Evolutionary conservation across 2,888 invertebrate species (phyloP).

Genomic region (Anthophora plumipes): DNA sequence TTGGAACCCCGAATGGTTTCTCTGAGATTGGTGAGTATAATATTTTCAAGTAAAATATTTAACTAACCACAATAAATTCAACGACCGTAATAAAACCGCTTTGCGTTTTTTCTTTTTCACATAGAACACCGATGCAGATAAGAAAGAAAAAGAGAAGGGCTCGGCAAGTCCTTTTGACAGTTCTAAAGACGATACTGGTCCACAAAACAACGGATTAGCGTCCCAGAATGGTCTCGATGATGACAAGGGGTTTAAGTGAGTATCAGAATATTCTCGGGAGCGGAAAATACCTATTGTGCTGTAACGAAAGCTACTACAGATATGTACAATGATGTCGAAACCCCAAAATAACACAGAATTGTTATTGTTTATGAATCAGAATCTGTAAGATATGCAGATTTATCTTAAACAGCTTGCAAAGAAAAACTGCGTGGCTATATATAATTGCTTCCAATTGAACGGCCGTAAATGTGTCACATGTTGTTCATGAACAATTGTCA

Average conservation of each 20-base stretch:
- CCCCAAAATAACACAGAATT: background rate
- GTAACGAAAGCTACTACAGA: background rate
- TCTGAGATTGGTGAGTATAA: constrained; percentile 82
- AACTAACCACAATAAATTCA: background rate
- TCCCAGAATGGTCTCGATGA: constrained; percentile 91
- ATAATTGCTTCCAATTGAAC: constrained; percentile 27
- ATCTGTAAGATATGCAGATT: background rate
- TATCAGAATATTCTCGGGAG: constrained; percentile 70
- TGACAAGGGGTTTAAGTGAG: constrained; percentile 96
- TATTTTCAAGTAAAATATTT: background rate
- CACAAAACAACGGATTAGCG: constrained; percentile 86
- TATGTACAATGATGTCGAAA: background rate
- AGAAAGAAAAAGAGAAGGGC: constrained; percentile 86
- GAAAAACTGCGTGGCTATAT: background rate
- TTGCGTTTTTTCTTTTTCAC: constrained; percentile 35
- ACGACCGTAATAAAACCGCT: background rate
- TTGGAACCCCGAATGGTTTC: constrained; percentile 83
- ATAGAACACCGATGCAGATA: constrained; percentile 82
- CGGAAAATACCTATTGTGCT: background rate
- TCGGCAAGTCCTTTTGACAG: constrained; percentile 86
- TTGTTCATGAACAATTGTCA: constrained; percentile 37
- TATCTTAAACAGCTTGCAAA: background rate
- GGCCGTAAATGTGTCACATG: constrained; percentile 28
- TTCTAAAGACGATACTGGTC: constrained; percentile 86
- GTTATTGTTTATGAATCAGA: background rate